These are phyloP conservation scores for Myopa testacea DNA, from an alignment of 2,888 invertebrate genomes.

Conservation along the genomic window DNA sequence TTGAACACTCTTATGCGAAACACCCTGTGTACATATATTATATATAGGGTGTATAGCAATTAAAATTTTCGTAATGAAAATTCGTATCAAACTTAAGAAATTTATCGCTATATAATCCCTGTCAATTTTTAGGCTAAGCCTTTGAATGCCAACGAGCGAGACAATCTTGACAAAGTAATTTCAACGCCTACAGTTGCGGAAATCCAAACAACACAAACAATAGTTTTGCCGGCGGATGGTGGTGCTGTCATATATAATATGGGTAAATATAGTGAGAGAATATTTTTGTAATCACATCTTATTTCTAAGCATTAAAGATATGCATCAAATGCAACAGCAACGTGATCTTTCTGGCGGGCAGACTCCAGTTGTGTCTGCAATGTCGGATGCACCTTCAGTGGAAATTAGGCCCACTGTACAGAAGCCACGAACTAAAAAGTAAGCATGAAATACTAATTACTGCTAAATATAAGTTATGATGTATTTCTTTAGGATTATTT, in stretches of 20 bases:
- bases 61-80: background rate
- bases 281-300: background rate
- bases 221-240: slow-evolving; percentile 10
- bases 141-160: slow-evolving; percentile 18
- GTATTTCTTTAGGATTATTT: slow-evolving; percentile 52
- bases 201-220: slow-evolving; percentile 21
- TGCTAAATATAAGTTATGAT: background rate
- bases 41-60: too few relatives aligned
- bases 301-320: slow-evolving; percentile 33
- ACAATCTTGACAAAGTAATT: slow-evolving; percentile 29
- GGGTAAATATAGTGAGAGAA: background rate
- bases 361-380: slow-evolving; percentile 79
- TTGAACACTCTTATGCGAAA: too few relatives aligned
- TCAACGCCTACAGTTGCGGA: slow-evolving; percentile 11
- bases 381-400: slow-evolving; percentile 74
- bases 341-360: slow-evolving; percentile 49
- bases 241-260: slow-evolving; percentile 25
- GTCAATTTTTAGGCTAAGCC: slow-evolving; percentile 6
- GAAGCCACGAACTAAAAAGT: slow-evolving; percentile 61
- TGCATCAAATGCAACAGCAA: slow-evolving; percentile 50
- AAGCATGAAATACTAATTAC: background rate
- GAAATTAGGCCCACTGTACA: slow-evolving; percentile 67
- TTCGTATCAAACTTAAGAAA: background rate
- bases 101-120: background rate
- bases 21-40: too few relatives aligned